A percentile compares a stretch with the other conserved stretches of the same genome.
Conservation (phyloP, 2,888 invertebrate genomes). For the Dione vanillae region DNA sequence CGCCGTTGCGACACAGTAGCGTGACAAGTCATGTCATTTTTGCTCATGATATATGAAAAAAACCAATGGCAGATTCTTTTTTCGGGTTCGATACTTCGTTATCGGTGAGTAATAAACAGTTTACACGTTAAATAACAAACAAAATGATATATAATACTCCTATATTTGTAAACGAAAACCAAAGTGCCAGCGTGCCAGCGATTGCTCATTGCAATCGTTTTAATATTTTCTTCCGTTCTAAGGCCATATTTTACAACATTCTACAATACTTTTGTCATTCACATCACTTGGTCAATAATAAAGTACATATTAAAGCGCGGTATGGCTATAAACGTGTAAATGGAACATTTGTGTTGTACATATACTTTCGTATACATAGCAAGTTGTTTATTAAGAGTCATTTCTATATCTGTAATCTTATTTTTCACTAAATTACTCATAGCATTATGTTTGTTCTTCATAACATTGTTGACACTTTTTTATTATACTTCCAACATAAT, state of each 20-base stretch:
- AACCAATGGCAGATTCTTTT: conserved; percentile 94
- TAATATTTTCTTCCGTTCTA: conserved; percentile 41
- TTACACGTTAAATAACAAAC: conserved; percentile 50
- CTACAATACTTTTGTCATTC: neutral
- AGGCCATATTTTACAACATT: conserved; percentile 18
- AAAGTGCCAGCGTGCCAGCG: conserved; percentile 71
- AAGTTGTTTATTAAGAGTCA: conserved; percentile 43
- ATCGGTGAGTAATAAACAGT: conserved; percentile 86
- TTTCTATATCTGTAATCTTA: conserved; percentile 44
- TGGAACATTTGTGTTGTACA: conserved; percentile 15
- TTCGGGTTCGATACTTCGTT: conserved; percentile 92
- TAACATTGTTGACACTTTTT: conserved; percentile 10
- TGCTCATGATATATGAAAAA: conserved; percentile 85
- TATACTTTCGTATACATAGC: conserved; percentile 37
- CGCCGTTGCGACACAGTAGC: conserved; percentile 78
- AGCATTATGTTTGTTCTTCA: conserved; percentile 20
- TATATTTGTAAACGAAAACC: conserved; percentile 45
- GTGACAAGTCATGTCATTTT: conserved; percentile 88
- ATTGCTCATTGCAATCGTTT: conserved; percentile 48
- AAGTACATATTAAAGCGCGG: conserved; percentile 9
- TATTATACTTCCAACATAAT: neutral
- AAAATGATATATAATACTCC: conserved; percentile 55
- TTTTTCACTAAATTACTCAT: conserved; percentile 41
- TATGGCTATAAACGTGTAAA: conserved; percentile 13
- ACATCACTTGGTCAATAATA: neutral